Conservation (phyloP, 2,888 invertebrate genomes). For the Macroteleia sp. region DNA sequence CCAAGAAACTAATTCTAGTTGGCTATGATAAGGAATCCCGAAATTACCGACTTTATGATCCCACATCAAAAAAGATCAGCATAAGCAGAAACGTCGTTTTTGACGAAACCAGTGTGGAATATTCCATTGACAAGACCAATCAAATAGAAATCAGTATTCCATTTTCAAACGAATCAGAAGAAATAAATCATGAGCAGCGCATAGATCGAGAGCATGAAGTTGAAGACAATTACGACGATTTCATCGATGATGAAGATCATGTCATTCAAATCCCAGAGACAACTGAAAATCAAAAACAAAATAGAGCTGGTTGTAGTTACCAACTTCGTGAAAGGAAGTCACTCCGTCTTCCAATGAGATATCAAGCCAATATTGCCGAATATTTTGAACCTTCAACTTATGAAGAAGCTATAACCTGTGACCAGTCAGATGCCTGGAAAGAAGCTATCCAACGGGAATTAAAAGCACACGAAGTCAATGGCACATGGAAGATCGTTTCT, state of each 20-base stretch:
- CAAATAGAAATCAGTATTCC: too few species aligned
- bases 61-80: not conserved
- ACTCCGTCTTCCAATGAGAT: not conserved
- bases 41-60: constrained; percentile 50
- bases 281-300: not conserved
- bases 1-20: constrained; percentile 52
- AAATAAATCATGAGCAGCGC: too few species aligned
- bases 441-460: constrained; percentile 7
- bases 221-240: not conserved
- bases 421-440: constrained; percentile 3
- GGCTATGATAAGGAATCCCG: constrained; percentile 43
- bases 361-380: not conserved
- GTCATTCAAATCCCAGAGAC: not conserved
- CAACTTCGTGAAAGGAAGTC: not conserved
- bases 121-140: too few species aligned
- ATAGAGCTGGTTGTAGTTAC: not conserved
- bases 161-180: too few species aligned
- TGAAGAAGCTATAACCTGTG: not conserved
- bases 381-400: constrained; percentile 1
- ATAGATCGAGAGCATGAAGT: too few species aligned
- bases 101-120: not conserved
- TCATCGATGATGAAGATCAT: not conserved
- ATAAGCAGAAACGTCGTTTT: constrained; percentile 42
- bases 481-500: constrained; percentile 3
- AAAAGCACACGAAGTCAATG: not conserved